A percentile compares a stretch with the other conserved stretches of the same genome.
Evolutionary conservation across 2,888 invertebrate genomes (phyloP).

Genomic region (Tipula unca): DNA sequence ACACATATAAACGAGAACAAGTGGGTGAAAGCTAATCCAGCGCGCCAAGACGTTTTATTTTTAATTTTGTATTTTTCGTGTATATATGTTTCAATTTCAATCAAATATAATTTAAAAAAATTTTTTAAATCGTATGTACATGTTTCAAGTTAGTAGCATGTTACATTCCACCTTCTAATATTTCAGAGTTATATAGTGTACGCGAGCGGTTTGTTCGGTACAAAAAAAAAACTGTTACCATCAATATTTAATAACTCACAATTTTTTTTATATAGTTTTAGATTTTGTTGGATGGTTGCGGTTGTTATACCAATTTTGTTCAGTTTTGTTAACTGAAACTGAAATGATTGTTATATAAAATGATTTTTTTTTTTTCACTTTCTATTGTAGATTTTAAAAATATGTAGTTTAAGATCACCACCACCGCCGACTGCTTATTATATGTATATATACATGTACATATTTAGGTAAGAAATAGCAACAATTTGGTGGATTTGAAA

Average conservation of each 20-base stretch:
- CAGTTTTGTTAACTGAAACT: background rate
- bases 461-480: background rate
- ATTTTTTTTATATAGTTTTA: background rate
- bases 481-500: background rate
- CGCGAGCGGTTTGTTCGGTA: background rate
- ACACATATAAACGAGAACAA: background rate
- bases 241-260: constrained; percentile 8
- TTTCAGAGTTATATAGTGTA: background rate
- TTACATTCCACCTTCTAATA: constrained; percentile 14
- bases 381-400: background rate
- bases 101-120: background rate
- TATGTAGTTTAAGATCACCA: constrained; percentile 8
- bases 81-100: constrained; percentile 14
- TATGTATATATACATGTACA: background rate
- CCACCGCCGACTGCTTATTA: background rate
- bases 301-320: background rate
- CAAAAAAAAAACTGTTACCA: background rate
- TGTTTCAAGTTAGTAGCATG: constrained; percentile 8
- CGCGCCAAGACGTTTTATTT: background rate
- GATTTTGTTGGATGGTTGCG: background rate
- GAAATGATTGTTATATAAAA: background rate
- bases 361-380: background rate
- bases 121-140: background rate
- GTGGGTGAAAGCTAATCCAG: constrained; percentile 14
- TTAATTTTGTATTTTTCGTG: too few species aligned